Evolutionary conservation across 2,888 invertebrate genomes (phyloP).

Genomic region (Sinotaia quadrata): DNA sequence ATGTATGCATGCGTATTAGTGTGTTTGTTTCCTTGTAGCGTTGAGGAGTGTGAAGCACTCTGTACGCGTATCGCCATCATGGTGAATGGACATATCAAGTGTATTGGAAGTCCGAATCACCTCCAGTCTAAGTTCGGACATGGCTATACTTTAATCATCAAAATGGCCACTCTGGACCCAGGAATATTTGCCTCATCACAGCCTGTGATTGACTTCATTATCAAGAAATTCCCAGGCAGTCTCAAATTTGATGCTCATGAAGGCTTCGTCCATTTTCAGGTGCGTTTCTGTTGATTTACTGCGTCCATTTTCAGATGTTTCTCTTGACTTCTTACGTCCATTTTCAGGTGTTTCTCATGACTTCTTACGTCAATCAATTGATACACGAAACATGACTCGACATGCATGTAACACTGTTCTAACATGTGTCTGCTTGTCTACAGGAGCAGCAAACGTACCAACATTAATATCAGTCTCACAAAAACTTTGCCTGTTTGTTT

Average conservation of each 20-base stretch:
- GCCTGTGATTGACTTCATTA: constrained; percentile 59
- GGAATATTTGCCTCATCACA: constrained; percentile 31
- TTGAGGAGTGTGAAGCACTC: constrained; percentile 73
- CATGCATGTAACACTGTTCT: too few relatives aligned
- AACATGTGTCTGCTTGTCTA: too few relatives aligned
- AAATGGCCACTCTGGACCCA: constrained; percentile 51
- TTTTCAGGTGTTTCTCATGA: too few relatives aligned
- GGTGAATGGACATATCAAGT: constrained; percentile 72
- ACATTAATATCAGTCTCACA: too few relatives aligned
- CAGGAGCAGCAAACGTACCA: too few relatives aligned
- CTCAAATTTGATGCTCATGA: constrained; percentile 82
- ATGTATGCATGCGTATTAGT: too few relatives aligned
- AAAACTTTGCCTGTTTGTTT: too few relatives aligned
- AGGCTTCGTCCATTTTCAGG: constrained; percentile 57
- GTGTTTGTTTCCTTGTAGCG: constrained; percentile 54
- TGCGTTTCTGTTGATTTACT: constrained; percentile 48
- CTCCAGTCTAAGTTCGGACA: constrained; percentile 76
- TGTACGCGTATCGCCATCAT: constrained; percentile 72
- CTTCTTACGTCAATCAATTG: too few relatives aligned
- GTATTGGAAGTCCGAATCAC: constrained; percentile 72
- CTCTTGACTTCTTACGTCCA: too few relatives aligned
- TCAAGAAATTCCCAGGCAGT: constrained; percentile 75
- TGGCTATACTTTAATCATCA: constrained; percentile 78
- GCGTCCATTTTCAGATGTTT: too few relatives aligned
- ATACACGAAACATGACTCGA: too few relatives aligned